Percentiles rank a stretch among this genome's conserved stretches.
These are phyloP conservation scores for Cuniculus paca DNA, from an alignment of 2,797 vertebrate genomes.

Conservation along the genomic window DNA sequence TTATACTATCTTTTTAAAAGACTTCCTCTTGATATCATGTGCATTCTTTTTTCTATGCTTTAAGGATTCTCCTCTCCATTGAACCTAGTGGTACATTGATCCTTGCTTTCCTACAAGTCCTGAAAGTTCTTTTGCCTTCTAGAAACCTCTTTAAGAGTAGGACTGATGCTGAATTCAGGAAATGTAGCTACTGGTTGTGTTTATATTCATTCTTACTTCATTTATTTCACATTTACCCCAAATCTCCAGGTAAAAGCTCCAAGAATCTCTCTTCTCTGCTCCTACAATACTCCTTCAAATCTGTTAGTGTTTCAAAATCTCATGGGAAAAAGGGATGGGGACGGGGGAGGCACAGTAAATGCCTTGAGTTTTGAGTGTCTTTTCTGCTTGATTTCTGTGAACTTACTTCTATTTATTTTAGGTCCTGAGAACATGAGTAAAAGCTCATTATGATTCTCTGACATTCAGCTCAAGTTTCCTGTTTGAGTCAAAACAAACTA, in stretches of 20 bases:
- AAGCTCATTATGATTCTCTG: constrained; percentile 66
- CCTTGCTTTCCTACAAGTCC: constrained; percentile 24
- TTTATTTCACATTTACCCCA: neutral
- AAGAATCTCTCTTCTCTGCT: neutral
- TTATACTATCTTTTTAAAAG: neutral
- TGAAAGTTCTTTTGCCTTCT: neutral
- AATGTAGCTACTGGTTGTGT: neutral
- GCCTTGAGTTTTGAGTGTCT: constrained; percentile 39
- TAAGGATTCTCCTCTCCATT: neutral
- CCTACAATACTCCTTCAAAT: neutral
- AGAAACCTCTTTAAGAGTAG: neutral
- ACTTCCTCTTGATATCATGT: neutral
- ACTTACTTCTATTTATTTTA: constrained; percentile 66
- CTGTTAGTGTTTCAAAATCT: constrained; percentile 11
- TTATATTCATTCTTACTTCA: neutral
- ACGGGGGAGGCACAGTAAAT: neutral
- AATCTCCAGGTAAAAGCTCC: neutral
- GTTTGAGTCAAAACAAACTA: constrained; percentile 66
- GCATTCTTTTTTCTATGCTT: neutral
- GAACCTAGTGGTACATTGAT: neutral
- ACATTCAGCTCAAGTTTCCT: constrained; percentile 76
- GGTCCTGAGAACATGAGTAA: constrained; percentile 52
- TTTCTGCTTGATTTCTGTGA: constrained; percentile 71
- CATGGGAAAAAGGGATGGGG: neutral
- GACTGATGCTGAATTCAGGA: constrained; percentile 29